phyloP scores from a whole-genome alignment of 1,140 invertebrate species.

The Spodoptera frugiperda region DNA sequence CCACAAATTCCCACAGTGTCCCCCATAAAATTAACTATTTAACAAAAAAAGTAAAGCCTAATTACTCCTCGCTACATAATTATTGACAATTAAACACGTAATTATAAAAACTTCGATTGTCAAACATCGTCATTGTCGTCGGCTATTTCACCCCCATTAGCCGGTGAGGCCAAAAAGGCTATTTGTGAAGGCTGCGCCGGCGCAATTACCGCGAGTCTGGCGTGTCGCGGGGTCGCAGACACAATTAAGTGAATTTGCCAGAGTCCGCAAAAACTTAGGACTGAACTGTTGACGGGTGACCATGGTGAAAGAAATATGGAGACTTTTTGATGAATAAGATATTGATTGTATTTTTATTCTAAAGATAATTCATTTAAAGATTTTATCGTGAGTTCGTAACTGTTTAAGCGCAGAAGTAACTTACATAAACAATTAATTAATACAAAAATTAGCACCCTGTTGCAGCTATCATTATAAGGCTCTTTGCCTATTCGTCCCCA shows the following conservation, averaged over 20 bases:
- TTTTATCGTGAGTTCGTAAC: too few species aligned
- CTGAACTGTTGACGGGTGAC: conserved; percentile 1
- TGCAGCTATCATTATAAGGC: too few species aligned
- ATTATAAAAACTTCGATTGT: conserved; percentile 6
- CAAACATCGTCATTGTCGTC: background rate
- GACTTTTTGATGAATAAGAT: background rate
- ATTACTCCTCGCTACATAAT: conserved; percentile 14
- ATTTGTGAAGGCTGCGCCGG: conserved; percentile 42
- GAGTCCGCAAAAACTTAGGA: conserved; percentile 67
- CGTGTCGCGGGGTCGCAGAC: conserved; percentile 71
- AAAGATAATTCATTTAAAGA: too few species aligned
- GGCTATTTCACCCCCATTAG: conserved; percentile 19
- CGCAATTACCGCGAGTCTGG: conserved; percentile 68
- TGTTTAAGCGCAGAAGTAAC: too few species aligned
- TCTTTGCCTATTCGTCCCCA: too few species aligned
- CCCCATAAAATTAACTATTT: background rate
- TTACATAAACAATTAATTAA: too few species aligned
- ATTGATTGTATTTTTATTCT: too few species aligned
- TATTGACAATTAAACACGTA: conserved; percentile 8
- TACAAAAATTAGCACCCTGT: too few species aligned
- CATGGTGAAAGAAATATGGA: background rate
- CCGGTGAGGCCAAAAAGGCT: conserved; percentile 55
- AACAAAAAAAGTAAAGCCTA: background rate
- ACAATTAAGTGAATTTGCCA: conserved; percentile 81
- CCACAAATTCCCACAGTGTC: background rate